Conservation (phyloP, 2,888 invertebrate species). For the Artemia sinica region DNA sequence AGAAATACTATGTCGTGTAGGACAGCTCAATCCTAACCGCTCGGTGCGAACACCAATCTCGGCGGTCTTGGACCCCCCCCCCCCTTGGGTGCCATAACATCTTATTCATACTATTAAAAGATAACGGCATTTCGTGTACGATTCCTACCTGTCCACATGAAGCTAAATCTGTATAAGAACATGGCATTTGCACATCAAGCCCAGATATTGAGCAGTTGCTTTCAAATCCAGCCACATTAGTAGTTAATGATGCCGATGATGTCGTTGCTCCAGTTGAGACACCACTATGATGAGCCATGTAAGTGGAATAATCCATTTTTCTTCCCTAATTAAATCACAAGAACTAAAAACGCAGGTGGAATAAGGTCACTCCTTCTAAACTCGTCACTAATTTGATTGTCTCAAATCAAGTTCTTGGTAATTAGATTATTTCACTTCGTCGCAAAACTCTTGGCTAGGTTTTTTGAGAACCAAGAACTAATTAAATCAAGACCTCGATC, state of each 20-base stretch:
- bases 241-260: not conserved
- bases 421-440: conserved; percentile 13
- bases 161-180: not conserved
- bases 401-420: not conserved
- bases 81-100: too few relatives aligned
- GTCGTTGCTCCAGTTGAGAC: not conserved
- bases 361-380: conserved; percentile 5
- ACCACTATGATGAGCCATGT: conserved; percentile 6
- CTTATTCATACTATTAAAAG: too few relatives aligned
- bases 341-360: conserved; percentile 3
- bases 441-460: conserved; percentile 10
- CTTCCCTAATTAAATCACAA: too few relatives aligned
- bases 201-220: not conserved
- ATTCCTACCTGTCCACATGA: conserved; percentile 7
- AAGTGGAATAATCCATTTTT: conserved; percentile 6
- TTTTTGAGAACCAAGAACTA: conserved; percentile 1
- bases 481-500: conserved; percentile 9
- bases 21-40: too few relatives aligned
- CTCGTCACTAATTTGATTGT: conserved; percentile 1
- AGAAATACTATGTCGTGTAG: too few relatives aligned
- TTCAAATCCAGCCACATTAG: not conserved
- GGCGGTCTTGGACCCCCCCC: too few relatives aligned
- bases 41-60: too few relatives aligned
- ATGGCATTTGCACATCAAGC: not conserved
- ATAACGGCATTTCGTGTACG: not conserved